Percentiles rank a stretch among this genome's conserved stretches.
These are phyloP conservation scores for Dynastes maya DNA, from an alignment of 2,888 invertebrate species.

Conservation along the genomic window DNA sequence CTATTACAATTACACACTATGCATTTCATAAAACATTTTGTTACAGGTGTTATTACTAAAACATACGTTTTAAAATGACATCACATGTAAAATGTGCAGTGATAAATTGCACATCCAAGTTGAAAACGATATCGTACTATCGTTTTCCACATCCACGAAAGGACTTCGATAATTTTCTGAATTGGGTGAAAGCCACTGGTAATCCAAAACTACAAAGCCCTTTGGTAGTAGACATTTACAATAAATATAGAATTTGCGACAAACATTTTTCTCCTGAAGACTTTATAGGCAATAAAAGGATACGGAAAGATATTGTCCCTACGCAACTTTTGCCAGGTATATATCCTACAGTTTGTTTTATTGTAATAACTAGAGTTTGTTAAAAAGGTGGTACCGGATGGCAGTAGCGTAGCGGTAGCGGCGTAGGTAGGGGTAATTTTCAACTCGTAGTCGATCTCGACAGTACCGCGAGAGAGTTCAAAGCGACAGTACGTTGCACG, in stretches of 20 bases:
- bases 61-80: background rate
- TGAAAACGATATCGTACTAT: background rate
- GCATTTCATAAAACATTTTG: no score
- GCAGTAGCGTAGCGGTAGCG: no score
- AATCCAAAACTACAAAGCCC: background rate
- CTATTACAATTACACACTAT: no score
- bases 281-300: background rate
- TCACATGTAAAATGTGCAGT: conserved; percentile 4
- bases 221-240: background rate
- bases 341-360: background rate
- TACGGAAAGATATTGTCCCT: background rate
- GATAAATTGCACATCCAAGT: background rate
- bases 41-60: no score
- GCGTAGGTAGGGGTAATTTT: no score
- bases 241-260: conserved; percentile 2
- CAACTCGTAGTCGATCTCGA: no score
- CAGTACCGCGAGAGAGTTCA: no score
- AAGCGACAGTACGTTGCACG: no score
- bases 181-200: conserved; percentile 11
- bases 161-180: background rate
- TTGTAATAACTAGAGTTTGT: no score
- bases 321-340: conserved; percentile 4
- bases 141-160: background rate
- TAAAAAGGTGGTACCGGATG: no score
- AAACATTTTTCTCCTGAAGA: conserved; percentile 8